phyloP scores from a whole-genome alignment of 2,888 invertebrate genomes.

The Diaperis boleti region DNA sequence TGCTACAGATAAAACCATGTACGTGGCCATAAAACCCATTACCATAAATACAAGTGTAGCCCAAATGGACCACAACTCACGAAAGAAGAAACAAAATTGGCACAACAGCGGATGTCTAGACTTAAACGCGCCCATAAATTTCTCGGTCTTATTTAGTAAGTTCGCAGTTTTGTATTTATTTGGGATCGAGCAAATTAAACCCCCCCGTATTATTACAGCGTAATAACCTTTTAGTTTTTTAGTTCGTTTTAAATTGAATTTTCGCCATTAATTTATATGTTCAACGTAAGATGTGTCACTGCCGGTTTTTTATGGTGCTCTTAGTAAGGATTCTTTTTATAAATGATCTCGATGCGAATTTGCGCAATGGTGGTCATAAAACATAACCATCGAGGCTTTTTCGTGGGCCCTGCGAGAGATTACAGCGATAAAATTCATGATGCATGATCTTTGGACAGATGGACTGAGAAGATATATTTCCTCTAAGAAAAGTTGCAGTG shows the following conservation, averaged over 20 bases:
- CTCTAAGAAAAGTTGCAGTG: background rate
- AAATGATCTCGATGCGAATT: background rate
- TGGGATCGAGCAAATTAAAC: slow-evolving; percentile 38
- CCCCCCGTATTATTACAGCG: slow-evolving; percentile 14
- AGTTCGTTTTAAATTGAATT: slow-evolving; percentile 36
- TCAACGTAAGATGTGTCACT: slow-evolving; percentile 27
- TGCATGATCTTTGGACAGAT: slow-evolving; percentile 5
- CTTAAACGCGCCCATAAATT: slow-evolving; percentile 42
- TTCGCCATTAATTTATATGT: slow-evolving; percentile 33
- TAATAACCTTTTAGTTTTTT: slow-evolving; percentile 38
- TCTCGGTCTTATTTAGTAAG: slow-evolving; percentile 41
- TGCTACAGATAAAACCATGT: too few relatives aligned
- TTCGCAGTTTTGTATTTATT: slow-evolving; percentile 38
- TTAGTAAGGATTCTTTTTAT: slow-evolving; percentile 10
- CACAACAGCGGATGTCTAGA: slow-evolving; percentile 42
- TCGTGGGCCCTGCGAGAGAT: slow-evolving; percentile 8
- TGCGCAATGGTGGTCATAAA: slow-evolving; percentile 6
- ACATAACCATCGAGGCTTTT: background rate
- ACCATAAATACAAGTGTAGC: slow-evolving; percentile 43
- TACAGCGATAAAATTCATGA: slow-evolving; percentile 9
- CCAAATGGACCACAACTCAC: slow-evolving; percentile 42
- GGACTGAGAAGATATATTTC: slow-evolving; percentile 7
- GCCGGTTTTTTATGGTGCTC: slow-evolving; percentile 19
- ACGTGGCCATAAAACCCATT: slow-evolving; percentile 39
- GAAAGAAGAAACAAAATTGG: slow-evolving; percentile 43